A percentile compares a stretch with the other conserved stretches of the same genome.
phyloP scores from a whole-genome alignment of 2,797 vertebrate genomes.

The Ammospiza maritima region DNA sequence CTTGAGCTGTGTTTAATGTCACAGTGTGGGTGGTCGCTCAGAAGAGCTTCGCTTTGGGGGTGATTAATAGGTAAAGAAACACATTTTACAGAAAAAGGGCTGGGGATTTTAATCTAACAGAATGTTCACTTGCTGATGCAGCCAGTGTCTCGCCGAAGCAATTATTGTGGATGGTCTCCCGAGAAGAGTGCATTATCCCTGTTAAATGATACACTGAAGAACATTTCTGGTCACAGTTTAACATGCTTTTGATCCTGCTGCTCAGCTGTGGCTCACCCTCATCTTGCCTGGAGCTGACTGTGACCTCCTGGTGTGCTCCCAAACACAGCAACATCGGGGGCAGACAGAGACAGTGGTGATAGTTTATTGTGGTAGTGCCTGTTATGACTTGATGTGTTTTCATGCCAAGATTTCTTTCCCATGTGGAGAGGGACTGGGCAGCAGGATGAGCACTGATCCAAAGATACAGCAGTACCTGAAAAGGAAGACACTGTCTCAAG shows the following conservation, averaged over 20 bases:
- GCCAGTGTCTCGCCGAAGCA: neutral
- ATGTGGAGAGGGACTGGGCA: neutral
- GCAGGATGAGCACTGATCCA: neutral
- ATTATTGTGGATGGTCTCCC: neutral
- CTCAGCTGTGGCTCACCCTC: neutral
- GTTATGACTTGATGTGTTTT: neutral
- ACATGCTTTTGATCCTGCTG: neutral
- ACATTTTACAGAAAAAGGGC: neutral
- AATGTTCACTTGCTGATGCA: neutral
- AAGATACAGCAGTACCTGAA: neutral
- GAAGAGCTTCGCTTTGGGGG: neutral
- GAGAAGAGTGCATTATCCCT: neutral
- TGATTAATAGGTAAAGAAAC: neutral
- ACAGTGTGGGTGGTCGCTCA: neutral
- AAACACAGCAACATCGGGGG: neutral
- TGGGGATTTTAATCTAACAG: neutral
- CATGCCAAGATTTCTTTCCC: neutral
- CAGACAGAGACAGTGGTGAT: neutral
- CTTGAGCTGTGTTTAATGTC: neutral
- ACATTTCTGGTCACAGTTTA: neutral
- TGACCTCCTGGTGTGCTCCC: neutral
- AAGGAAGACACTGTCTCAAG: neutral
- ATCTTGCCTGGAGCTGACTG: neutral
- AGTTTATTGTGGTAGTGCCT: conserved; percentile 4
- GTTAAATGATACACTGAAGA: neutral